Base-by-base conservation (phyloP, 2,113 vertebrate species). In the Anoura caudifer region DNA sequence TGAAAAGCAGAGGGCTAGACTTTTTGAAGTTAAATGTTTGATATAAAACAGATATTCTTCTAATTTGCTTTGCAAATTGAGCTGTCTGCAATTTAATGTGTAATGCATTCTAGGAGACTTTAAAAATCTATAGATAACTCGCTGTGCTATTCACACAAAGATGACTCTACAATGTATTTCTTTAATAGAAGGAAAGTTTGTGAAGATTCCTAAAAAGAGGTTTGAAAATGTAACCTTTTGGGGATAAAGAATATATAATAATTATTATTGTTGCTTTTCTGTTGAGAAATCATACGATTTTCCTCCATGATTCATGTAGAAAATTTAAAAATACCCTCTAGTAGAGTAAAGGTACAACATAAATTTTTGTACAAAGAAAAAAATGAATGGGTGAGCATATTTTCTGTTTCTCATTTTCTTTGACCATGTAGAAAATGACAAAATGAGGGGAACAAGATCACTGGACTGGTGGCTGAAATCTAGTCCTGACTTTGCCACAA, bases 21-120 rank as follows among this genome's bases (percentile, higher is more conserved):
- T 92, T 93, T 96, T 96, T 95, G 50, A 89, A 96, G 91, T 91
- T 95, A 89, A 97, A 94, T 96, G 96, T 97, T 96, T 97, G 95
- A 93, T 96, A 93, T 94, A 97, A 96, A 98, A 97, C 95, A 97
- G 91, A 97, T 97, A 97, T 87, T 87, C 89, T 38, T 84, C 91
- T 96, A 97, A 97, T 97, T 96, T 97, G 96, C 91, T 93, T 95
- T 97, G 93, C 91, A 97, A 97, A 97, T 95, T 86, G 91, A 95
- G 77, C 56, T 95, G 79, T 84, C 69, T 72, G 72, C 91, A 93
- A 94, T 95, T 97, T 84, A 38, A 52, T 93, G 52, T 45, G 80
- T 61, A 93, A 94, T 45, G 54, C 38, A 90, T 84, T 94, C 63
- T 54, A 70, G 85, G 85, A 96, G 89, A 95, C 69, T 95, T 94